These are phyloP conservation scores for Xestia xanthographa DNA, from an alignment of 2,888 invertebrate species.

Conservation along the genomic window DNA sequence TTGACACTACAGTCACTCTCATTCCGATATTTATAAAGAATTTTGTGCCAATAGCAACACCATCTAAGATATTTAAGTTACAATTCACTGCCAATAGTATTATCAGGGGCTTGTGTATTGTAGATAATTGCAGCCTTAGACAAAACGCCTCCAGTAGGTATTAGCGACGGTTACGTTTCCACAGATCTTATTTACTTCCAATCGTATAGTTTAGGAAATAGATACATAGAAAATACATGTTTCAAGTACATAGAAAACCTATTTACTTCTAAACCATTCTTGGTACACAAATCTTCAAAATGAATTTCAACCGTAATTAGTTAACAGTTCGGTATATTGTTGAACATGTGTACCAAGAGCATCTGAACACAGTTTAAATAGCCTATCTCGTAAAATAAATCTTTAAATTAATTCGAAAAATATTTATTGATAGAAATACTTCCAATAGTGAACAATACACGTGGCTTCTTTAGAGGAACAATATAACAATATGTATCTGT, in stretches of 20 bases:
- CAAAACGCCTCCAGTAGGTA: constrained; percentile 52
- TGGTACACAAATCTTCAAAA: not conserved
- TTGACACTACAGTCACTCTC: constrained; percentile 16
- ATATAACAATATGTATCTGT: constrained; percentile 40
- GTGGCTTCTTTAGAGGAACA: constrained; percentile 42
- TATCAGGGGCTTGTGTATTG: constrained; percentile 58
- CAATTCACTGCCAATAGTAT: constrained; percentile 63
- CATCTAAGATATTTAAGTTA: constrained; percentile 57
- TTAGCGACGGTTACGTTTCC: constrained; percentile 32
- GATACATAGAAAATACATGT: constrained; percentile 11
- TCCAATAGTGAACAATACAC: constrained; percentile 13
- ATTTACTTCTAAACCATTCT: not conserved
- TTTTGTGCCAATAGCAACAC: constrained; percentile 54
- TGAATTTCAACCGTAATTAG: constrained; percentile 1
- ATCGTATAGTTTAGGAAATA: constrained; percentile 27
- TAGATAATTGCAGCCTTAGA: constrained; percentile 55
- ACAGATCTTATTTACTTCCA: constrained; percentile 36
- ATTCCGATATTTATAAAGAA: constrained; percentile 40
- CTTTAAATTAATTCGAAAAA: constrained; percentile 10
- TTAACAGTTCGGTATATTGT: not conserved
- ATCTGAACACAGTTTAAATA: constrained; percentile 13
- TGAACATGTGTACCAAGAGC: not conserved
- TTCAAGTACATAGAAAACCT: constrained; percentile 16
- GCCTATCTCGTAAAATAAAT: constrained; percentile 28
- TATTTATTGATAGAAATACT: constrained; percentile 14